A percentile compares a stretch with the other conserved stretches of the same genome.
phyloP scores from a whole-genome alignment of 2,888 invertebrate genomes.

The Camptogramma bilineatum region DNA sequence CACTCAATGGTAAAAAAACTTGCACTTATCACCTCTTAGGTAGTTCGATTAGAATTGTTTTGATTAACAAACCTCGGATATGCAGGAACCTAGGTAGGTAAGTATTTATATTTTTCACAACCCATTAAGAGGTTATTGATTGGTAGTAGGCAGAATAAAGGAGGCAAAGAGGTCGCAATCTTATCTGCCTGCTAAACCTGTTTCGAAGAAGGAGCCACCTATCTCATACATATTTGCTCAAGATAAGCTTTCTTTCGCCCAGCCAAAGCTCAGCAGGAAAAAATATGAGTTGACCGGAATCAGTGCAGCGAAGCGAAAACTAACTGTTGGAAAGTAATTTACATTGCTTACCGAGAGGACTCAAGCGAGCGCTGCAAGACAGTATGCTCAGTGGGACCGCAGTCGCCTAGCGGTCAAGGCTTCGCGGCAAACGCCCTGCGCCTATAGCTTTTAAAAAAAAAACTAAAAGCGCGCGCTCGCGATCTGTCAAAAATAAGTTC shows the following conservation, averaged over 20 bases:
- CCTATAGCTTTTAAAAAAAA: constrained; percentile 57
- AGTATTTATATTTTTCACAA: not conserved
- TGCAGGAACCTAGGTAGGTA: not conserved
- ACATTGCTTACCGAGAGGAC: constrained; percentile 67
- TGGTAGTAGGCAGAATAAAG: constrained; percentile 12
- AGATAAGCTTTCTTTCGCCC: constrained; percentile 65
- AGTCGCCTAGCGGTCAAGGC: constrained; percentile 82
- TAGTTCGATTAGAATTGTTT: no score
- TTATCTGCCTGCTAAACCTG: constrained; percentile 35
- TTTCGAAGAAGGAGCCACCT: constrained; percentile 28
- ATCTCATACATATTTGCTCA: constrained; percentile 44
- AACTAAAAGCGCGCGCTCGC: constrained; percentile 76
- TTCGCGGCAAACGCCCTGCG: constrained; percentile 63
- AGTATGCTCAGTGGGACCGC: constrained; percentile 73
- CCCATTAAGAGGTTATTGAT: not conserved
- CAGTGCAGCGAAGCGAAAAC: constrained; percentile 80
- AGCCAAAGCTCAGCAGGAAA: constrained; percentile 52
- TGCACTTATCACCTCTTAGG: no score
- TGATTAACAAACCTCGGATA: no score
- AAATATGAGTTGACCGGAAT: constrained; percentile 69
- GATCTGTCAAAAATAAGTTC: constrained; percentile 66
- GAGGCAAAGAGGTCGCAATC: constrained; percentile 30
- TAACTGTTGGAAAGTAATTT: constrained; percentile 83
- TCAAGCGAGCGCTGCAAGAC: constrained; percentile 60
- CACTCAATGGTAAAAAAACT: no score